A percentile compares a stretch with the other conserved stretches of the same genome.
Evolutionary conservation across 2,888 invertebrate genomes (phyloP).

Genomic region (Drosophila prostipennis): DNA sequence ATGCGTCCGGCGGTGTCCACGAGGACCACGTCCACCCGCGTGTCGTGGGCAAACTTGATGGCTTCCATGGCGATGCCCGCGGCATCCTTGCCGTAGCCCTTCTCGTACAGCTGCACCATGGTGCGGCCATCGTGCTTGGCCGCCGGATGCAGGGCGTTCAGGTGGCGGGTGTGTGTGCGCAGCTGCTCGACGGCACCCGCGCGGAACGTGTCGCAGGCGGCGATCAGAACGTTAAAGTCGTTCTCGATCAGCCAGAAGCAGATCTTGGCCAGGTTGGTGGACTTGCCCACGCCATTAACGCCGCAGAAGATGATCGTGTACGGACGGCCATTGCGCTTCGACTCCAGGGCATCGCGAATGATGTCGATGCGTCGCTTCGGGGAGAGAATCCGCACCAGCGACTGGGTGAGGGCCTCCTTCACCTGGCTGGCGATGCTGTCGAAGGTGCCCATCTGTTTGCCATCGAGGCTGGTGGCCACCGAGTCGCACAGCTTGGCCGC

Average conservation of each 20-base stretch:
- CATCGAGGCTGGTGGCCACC: constrained; percentile 94
- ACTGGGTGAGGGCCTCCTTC: constrained; percentile 93
- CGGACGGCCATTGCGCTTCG: constrained; percentile 92
- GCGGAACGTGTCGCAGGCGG: constrained; percentile 99
- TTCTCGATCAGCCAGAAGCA: constrained; percentile 99
- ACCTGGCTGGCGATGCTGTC: constrained; percentile 96
- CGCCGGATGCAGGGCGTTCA: constrained; percentile 96
- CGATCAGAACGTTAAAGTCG: constrained; percentile 96
- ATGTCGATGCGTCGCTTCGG: constrained; percentile 98
- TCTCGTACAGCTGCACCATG: constrained; percentile 98
- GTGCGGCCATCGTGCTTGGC: constrained; percentile 88
- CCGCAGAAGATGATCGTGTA: constrained; percentile 99
- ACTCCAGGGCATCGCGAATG: constrained; percentile 96
- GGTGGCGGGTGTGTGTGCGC: constrained; percentile 95
- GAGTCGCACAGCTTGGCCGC: constrained; percentile 97
- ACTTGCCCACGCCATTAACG: constrained; percentile 99
- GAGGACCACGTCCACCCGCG: constrained; percentile 94
- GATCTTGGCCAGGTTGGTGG: constrained; percentile 99
- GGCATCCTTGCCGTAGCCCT: constrained; percentile 99
- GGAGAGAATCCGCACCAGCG: constrained; percentile 96
- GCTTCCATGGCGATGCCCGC: constrained; percentile 99
- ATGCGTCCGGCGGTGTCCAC: constrained; percentile 99
- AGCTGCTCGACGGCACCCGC: constrained; percentile 99
- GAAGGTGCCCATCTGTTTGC: constrained; percentile 96
- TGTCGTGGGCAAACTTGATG: constrained; percentile 93